Conservation (phyloP, 2,113 vertebrate genomes). For the Ginglymostoma cirratum region DNA sequence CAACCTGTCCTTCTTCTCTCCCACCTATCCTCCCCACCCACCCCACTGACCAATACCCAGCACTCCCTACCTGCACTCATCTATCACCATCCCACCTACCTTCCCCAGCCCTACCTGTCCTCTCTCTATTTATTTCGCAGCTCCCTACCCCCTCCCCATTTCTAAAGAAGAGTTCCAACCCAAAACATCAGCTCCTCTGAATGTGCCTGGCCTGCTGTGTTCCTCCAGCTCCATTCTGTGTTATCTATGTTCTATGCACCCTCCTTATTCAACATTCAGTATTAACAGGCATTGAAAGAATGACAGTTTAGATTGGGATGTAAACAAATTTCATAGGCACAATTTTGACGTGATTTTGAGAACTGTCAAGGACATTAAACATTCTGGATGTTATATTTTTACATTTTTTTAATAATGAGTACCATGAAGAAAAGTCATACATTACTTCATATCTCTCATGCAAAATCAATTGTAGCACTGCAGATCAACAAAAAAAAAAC, state of each 20-base stretch:
- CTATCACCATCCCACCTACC: too few species aligned
- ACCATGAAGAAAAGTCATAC: neutral
- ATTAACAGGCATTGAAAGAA: neutral
- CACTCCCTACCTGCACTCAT: too few species aligned
- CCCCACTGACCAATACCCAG: too few species aligned
- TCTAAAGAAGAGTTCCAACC: too few species aligned
- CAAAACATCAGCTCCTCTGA: too few species aligned
- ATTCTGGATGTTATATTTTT: neutral
- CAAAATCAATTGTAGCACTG: neutral
- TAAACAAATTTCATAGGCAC: neutral
- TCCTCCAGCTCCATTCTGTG: too few species aligned
- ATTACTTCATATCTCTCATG: constrained; percentile 1
- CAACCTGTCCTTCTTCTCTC: too few species aligned
- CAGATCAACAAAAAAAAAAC: neutral
- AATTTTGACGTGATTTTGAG: neutral
- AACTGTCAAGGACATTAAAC: constrained; percentile 1
- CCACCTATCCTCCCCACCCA: too few species aligned
- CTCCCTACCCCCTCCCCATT: too few species aligned
- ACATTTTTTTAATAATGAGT: constrained; percentile 27
- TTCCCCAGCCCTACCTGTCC: too few species aligned
- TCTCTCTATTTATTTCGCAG: too few species aligned
- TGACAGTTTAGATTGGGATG: neutral
- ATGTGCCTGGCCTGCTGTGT: too few species aligned
- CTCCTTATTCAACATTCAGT: neutral
- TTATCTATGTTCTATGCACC: neutral